phyloP scores from a whole-genome alignment of 2,797 vertebrate genomes.

The Anolis apletophallus region DNA sequence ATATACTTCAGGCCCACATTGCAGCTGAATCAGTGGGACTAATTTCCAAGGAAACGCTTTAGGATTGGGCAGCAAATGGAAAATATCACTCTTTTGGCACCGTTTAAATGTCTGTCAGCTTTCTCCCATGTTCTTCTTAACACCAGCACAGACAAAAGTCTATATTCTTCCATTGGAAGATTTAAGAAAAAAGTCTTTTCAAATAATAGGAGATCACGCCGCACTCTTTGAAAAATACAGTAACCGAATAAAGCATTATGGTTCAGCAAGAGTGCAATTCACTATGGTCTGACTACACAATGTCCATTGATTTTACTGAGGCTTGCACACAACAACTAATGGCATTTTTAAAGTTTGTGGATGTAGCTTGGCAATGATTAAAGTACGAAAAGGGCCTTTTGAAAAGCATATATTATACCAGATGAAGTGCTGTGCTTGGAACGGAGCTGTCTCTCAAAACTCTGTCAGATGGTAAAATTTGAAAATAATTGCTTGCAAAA shows the following conservation, averaged over 20 bases:
- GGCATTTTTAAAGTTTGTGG: constrained; percentile 10
- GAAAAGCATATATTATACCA: constrained; percentile 54
- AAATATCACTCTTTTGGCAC: neutral
- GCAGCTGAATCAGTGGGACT: neutral
- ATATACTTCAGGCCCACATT: neutral
- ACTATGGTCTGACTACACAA: neutral
- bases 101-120: neutral
- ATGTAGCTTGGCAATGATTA: neutral
- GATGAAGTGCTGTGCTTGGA: constrained; percentile 60
- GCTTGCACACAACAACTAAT: constrained; percentile 7
- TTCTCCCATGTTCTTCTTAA: neutral
- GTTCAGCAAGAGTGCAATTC: neutral
- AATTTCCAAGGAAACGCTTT: neutral
- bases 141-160: neutral
- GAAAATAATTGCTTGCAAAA: constrained; percentile 70
- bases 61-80: neutral
- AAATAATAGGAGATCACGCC: neutral
- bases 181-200: neutral
- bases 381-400: constrained; percentile 34
- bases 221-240: neutral
- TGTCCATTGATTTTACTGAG: constrained; percentile 12
- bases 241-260: neutral
- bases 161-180: neutral
- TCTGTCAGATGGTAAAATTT: constrained; percentile 62
- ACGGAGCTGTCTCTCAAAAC: constrained; percentile 45